These are phyloP conservation scores for Heterochromis multidens DNA, from an alignment of 2,113 vertebrate species.

Conservation along the genomic window DNA sequence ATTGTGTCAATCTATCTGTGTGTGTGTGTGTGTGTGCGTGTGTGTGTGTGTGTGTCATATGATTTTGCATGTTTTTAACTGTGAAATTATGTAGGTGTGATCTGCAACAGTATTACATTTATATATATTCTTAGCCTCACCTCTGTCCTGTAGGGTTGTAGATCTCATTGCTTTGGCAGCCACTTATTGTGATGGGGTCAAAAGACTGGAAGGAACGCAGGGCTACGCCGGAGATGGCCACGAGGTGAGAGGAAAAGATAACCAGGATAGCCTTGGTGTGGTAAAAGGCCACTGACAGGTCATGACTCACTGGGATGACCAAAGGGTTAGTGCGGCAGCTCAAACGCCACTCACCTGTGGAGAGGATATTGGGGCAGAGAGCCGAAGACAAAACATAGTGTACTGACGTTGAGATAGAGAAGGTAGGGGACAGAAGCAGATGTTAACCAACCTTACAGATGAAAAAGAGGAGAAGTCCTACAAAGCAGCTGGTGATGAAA, in stretches of 20 bases:
- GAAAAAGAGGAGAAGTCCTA: background rate
- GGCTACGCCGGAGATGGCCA: constrained; percentile 96
- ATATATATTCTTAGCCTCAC: constrained; percentile 74
- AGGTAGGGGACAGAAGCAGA: background rate
- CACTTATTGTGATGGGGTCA: constrained; percentile 97
- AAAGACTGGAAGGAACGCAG: constrained; percentile 98
- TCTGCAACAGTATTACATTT: background rate
- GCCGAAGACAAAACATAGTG: background rate
- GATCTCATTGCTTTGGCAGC: constrained; percentile 97
- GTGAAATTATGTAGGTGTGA: background rate
- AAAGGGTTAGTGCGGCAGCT: constrained; percentile 97
- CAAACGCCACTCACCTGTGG: constrained; percentile 89
- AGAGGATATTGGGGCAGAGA: background rate
- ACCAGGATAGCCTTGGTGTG: constrained; percentile 92
- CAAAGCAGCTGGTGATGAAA: background rate
- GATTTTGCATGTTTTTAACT: background rate
- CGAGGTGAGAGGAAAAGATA: constrained; percentile 86
- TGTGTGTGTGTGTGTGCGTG: too few species aligned
- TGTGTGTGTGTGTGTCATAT: background rate
- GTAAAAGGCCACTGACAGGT: constrained; percentile 97
- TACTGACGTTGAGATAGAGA: background rate
- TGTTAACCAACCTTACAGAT: background rate
- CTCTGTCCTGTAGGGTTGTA: constrained; percentile 95
- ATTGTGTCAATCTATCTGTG: background rate
- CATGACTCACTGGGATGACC: constrained; percentile 96